Evolutionary conservation across 2,888 invertebrate species (phyloP).

Genomic region (Chymomyza fuscimana): DNA sequence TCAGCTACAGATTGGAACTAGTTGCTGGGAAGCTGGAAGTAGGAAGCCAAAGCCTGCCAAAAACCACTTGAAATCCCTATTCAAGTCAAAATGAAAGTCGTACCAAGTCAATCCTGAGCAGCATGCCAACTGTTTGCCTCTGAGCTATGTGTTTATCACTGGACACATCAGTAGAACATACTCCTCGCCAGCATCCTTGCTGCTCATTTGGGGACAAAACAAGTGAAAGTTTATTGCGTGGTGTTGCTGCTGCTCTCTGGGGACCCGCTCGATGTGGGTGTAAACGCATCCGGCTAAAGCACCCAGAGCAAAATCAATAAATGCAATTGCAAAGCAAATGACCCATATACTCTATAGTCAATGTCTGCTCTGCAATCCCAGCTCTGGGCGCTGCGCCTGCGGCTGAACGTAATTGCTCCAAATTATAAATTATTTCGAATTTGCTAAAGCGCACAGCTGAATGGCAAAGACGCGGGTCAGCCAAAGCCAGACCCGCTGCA

Average conservation of each 20-base stretch:
- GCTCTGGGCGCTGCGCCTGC: neutral
- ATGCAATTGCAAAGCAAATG: constrained; percentile 60
- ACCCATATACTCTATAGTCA: constrained; percentile 50
- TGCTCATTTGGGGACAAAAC: constrained; percentile 46
- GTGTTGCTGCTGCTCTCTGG: neutral
- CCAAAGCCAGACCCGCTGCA: constrained; percentile 40
- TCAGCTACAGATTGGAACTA: neutral
- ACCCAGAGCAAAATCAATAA: constrained; percentile 55
- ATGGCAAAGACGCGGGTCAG: constrained; percentile 46
- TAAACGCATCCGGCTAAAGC: constrained; percentile 10
- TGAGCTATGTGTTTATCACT: constrained; percentile 63
- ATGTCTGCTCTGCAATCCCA: neutral
- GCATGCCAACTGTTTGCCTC: constrained; percentile 53
- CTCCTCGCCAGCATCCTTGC: constrained; percentile 33
- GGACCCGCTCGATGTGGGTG: constrained; percentile 13
- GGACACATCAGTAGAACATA: constrained; percentile 11
- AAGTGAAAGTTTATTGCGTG: constrained; percentile 67
- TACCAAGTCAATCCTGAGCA: constrained; percentile 33
- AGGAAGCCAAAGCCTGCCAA: constrained; percentile 35
- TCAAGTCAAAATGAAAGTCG: constrained; percentile 23
- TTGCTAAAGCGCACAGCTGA: constrained; percentile 44
- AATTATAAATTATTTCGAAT: constrained; percentile 72
- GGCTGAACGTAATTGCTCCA: constrained; percentile 61
- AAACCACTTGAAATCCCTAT: constrained; percentile 58
- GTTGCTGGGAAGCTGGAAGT: neutral